These are phyloP conservation scores for Lypha dubia DNA, from an alignment of 2,888 invertebrate genomes.

Conservation along the genomic window DNA sequence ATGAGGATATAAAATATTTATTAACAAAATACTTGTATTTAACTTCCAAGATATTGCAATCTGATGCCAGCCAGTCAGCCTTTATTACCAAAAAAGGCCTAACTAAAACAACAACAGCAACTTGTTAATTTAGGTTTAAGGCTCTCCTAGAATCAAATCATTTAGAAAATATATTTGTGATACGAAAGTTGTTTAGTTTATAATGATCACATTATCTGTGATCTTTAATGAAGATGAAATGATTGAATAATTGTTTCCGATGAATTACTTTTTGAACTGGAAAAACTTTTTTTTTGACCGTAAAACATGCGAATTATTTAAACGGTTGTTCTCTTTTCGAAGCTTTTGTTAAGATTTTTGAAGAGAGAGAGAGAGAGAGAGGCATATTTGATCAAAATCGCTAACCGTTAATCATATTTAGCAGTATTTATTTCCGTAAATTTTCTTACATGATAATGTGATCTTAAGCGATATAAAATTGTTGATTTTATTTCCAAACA, in stretches of 20 bases:
- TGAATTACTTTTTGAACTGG: conserved; percentile 1
- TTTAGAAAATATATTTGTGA: conserved; percentile 37
- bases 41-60: conserved; percentile 31
- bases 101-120: conserved; percentile 30
- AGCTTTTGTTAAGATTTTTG: not conserved
- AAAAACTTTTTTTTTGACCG: not conserved
- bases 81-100: conserved; percentile 18
- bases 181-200: conserved; percentile 11
- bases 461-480: conserved; percentile 1
- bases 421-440: not conserved
- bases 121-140: conserved; percentile 32
- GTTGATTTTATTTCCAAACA: not conserved
- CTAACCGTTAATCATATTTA: too few species aligned
- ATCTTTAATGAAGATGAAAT: conserved; percentile 51
- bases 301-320: not conserved
- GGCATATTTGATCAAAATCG: too few species aligned
- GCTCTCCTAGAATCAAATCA: not conserved
- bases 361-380: too few species aligned
- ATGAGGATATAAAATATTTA: conserved; percentile 71
- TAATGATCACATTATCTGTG: conserved; percentile 55
- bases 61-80: conserved; percentile 37
- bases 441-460: not conserved
- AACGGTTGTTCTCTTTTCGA: not conserved
- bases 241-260: conserved; percentile 56
- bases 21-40: conserved; percentile 54